Conservation (phyloP, 2,888 invertebrate genomes). For the Stenodera caucasica region DNA sequence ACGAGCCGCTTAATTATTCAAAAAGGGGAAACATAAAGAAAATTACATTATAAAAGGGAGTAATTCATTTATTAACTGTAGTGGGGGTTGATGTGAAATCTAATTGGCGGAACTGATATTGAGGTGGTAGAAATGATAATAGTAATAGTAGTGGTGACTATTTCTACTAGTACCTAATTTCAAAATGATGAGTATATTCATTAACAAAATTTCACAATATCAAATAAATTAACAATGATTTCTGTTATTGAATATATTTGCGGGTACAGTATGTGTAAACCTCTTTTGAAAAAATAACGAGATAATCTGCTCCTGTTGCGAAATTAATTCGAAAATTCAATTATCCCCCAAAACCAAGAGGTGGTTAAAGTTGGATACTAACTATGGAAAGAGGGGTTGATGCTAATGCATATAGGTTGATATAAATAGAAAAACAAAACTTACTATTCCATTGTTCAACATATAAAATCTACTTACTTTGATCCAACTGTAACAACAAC, state of each 20-base stretch:
- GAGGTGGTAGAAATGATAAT: not conserved
- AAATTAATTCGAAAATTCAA: constrained; percentile 29
- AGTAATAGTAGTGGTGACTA: not conserved
- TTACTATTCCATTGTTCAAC: constrained; percentile 27
- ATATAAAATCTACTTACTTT: constrained; percentile 43
- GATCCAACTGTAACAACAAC: constrained; percentile 33
- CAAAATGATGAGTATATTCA: constrained; percentile 1
- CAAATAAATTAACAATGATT: not conserved
- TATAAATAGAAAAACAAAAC: constrained; percentile 13
- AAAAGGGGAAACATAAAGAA: constrained; percentile 43
- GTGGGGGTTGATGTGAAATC: constrained; percentile 37
- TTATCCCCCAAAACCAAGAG: constrained; percentile 11
- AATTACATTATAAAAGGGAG: constrained; percentile 49
- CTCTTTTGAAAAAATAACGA: constrained; percentile 23
- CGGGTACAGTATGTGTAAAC: not conserved
- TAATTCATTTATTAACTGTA: constrained; percentile 53
- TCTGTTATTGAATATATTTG: not conserved
- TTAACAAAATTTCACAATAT: not conserved
- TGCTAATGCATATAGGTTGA: not conserved
- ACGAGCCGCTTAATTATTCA: constrained; percentile 45
- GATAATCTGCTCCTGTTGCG: constrained; percentile 21
- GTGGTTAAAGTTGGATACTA: constrained; percentile 8
- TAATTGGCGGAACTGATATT: constrained; percentile 43
- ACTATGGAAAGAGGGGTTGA: not conserved
- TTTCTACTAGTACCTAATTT: not conserved